Percentiles rank a stretch among this genome's conserved stretches.
These are phyloP conservation scores for Sphenopsis melanotis DNA, from an alignment of 2,797 vertebrate species.

Conservation along the genomic window DNA sequence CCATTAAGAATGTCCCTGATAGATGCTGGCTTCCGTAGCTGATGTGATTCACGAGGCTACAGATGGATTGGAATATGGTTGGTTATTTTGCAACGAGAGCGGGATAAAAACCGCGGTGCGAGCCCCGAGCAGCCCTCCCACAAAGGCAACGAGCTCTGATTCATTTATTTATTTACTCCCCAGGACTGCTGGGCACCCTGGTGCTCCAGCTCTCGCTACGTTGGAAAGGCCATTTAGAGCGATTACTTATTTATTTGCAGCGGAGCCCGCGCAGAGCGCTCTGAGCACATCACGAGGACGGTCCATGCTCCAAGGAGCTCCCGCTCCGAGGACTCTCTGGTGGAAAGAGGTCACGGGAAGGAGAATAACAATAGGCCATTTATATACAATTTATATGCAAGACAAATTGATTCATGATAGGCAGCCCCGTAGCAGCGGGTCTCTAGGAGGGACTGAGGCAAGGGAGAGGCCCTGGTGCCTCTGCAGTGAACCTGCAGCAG, in stretches of 20 bases:
- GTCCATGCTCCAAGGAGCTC: constrained; percentile 33
- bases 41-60: constrained; percentile 21
- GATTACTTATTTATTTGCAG: constrained; percentile 51
- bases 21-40: not conserved
- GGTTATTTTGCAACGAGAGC: not conserved
- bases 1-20: not conserved
- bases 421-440: not conserved
- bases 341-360: constrained; percentile 55
- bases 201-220: not conserved
- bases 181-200: constrained; percentile 7
- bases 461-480: not conserved
- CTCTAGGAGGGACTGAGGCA: not conserved
- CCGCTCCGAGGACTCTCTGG: not conserved
- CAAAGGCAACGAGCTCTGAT: not conserved
- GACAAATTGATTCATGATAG: constrained; percentile 56
- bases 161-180: constrained; percentile 29
- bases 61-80: constrained; percentile 22
- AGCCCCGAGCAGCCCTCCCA: not conserved
- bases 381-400: constrained; percentile 64
- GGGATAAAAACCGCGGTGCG: not conserved
- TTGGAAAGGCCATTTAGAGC: constrained; percentile 17
- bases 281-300: not conserved
- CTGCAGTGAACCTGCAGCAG: not conserved
- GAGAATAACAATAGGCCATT: constrained; percentile 58
- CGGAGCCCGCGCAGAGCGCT: fast-evolving